Base-by-base conservation (phyloP, 2,797 vertebrate species). In the Falco berigora region DNA sequence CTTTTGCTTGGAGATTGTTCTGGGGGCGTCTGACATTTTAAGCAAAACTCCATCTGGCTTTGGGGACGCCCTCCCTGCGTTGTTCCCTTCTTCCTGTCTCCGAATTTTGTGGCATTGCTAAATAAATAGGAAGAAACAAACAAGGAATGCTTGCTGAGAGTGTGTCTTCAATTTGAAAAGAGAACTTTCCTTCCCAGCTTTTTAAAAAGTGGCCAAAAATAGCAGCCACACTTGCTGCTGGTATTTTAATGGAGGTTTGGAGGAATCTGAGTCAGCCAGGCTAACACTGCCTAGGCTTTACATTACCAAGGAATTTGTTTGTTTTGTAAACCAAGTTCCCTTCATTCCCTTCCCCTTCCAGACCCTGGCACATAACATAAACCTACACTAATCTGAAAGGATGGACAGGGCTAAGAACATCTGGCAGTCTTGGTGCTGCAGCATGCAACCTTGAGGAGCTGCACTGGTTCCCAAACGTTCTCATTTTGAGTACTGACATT, bases 201-300 rank as follows among this genome's bases (percentile, higher is more conserved):
- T 95, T 88, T 53, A 92, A 83, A 92, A 97, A 95, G 88, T 38
- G 83, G 94, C 96, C 93, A 93, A 96, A 95, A 96, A 97, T 95
- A 97, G 96, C 96, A 92, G 87, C 92, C 93, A 88, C 86, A 88
- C 92, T 94, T 95, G 93, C 95, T 98, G 95, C 94, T 94, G 98
- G 98, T 98, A 98, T 98, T 98, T 98, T 98, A 98, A 98, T 98
- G 98, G 97, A 94, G 93, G 94, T 82, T 97, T 97, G 96, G 97
- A 96, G 98, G 98, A 99, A 98, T 98, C 98, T 90, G 97, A 96
- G 97, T 98, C 97, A 98, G 98, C 98, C 98, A 97, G 98, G 44
- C 88, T 44, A 96, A 96, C 96, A 88, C 95, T 92, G 98, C 96
- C 97, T 96, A 89, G 87, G 96, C 98, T 98, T 98, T 98, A 97